Base-by-base conservation (phyloP, 2,113 vertebrate species). In the Lichenostomus cassidix region DNA sequence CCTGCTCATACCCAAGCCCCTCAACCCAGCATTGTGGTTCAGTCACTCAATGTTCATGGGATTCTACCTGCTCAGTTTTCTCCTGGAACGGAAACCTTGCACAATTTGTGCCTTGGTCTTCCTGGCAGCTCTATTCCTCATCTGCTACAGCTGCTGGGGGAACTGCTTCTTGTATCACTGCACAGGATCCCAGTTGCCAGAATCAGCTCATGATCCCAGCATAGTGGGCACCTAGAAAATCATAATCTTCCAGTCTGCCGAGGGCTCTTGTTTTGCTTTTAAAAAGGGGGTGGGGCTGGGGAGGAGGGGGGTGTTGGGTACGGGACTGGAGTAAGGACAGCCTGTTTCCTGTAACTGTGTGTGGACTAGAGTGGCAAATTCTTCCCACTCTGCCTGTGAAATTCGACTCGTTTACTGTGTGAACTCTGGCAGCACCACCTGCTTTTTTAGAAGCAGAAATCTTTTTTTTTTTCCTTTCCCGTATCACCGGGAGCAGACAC, bases 31-130 rank as follows among this genome's bases (percentile, higher is more conserved):
- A 2, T 95, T 99, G 96, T 99, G 99, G 99, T 99, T 99, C 97
- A 99, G 98, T 97, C 99, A 99, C 98, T 99, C 99, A 64, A 99
- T 99, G 99, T 99, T 99, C 97, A 99, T 99, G 99, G 99, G 99
- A 97, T 99, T 99, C 98, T 99, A 99, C 97, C 98, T 99, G 97
- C 99, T 99, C 96, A 99, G 99, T 98, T 99, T 99, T 97, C 98
- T 99, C 94, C 97, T 99, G 98, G 99, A 99, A 97, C 98, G 99
- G 97, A 99, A 99, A 96, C 99, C 99, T 92, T 99, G 99, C 98
- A 99, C 99, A 15, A 99, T 99, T 96, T 99, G 99, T 98, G 99
- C 99, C 98, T 98, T 99, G 98, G 99, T 99, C 95, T 99, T 99
- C 98, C 98, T 99, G 87, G 99, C 99, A 63, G 99, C 99, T 75